These are phyloP conservation scores for Mesocricetus auratus DNA, from an alignment of 2,113 vertebrate genomes.

Conservation along the genomic window DNA sequence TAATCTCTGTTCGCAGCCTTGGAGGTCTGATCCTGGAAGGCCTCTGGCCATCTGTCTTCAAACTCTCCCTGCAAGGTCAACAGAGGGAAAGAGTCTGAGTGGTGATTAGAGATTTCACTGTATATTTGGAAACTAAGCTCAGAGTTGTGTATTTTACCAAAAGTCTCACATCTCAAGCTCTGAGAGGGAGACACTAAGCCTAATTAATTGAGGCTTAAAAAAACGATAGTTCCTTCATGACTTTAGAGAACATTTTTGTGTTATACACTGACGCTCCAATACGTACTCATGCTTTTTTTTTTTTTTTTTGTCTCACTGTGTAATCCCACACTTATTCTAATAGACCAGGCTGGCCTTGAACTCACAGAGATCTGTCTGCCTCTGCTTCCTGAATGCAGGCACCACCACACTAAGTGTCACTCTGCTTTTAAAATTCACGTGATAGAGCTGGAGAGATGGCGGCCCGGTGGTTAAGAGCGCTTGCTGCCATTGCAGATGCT, in stretches of 20 bases:
- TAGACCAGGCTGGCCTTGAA: background rate
- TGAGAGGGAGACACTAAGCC: background rate
- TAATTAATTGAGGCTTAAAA: background rate
- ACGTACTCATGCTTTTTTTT: too few species aligned
- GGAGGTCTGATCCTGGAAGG: background rate
- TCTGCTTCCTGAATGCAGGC: background rate
- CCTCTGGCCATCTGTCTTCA: background rate
- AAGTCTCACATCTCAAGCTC: conserved; percentile 21
- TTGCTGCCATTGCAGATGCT: background rate
- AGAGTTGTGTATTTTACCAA: conserved; percentile 16
- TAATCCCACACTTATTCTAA: too few species aligned
- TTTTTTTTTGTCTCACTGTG: background rate
- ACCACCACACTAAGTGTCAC: background rate
- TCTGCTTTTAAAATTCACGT: background rate
- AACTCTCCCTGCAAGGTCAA: background rate
- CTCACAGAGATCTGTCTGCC: background rate
- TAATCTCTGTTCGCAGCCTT: background rate
- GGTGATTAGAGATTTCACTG: background rate
- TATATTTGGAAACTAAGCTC: background rate
- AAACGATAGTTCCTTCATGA: background rate
- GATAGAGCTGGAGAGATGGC: background rate
- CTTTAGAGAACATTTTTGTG: conserved; percentile 37
- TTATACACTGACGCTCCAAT: background rate
- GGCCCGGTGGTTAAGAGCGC: background rate
- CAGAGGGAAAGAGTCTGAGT: background rate